phyloP scores from a whole-genome alignment of 2,797 vertebrate species.

The Paedocypris micromegethes region DNA sequence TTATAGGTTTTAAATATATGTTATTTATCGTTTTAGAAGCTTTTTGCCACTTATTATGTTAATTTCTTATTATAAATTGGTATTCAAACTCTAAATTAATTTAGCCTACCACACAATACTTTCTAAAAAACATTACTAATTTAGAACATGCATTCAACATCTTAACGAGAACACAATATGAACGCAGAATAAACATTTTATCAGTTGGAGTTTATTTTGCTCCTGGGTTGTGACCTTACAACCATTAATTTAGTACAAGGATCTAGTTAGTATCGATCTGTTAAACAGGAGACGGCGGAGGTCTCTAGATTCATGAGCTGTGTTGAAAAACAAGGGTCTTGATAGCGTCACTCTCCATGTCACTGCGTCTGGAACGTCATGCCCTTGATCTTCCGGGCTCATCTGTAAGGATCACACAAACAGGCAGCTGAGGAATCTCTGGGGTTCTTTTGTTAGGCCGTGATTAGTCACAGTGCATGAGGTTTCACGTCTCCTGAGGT shows the following conservation, averaged over 20 bases:
- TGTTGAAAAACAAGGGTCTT: slow-evolving; percentile 19
- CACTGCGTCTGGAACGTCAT: slow-evolving; percentile 24
- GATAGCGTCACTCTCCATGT: slow-evolving; percentile 26
- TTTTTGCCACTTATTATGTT: not conserved
- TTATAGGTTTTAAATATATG: too few species aligned
- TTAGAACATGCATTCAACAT: too few species aligned
- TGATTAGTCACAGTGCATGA: slow-evolving; percentile 23
- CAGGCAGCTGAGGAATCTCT: slow-evolving; percentile 34
- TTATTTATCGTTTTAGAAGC: too few species aligned
- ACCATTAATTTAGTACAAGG: too few species aligned
- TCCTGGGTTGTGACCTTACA: too few species aligned
- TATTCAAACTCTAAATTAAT: too few species aligned
- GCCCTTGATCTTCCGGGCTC: slow-evolving; percentile 29
- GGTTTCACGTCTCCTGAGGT: slow-evolving; percentile 9
- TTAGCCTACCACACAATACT: too few species aligned
- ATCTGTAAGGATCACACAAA: slow-evolving; percentile 34
- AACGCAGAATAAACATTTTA: too few species aligned
- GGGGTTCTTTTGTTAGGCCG: slow-evolving; percentile 19
- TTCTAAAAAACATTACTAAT: too few species aligned
- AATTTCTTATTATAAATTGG: not conserved
- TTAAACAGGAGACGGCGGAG: not conserved
- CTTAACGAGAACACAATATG: too few species aligned
- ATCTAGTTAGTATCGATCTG: not conserved
- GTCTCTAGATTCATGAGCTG: not conserved
- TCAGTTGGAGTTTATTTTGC: too few species aligned